Percentiles rank a stretch among this genome's conserved stretches.
Conservation (phyloP, 2,888 invertebrate species). For the Limnephilus marmoratus region DNA sequence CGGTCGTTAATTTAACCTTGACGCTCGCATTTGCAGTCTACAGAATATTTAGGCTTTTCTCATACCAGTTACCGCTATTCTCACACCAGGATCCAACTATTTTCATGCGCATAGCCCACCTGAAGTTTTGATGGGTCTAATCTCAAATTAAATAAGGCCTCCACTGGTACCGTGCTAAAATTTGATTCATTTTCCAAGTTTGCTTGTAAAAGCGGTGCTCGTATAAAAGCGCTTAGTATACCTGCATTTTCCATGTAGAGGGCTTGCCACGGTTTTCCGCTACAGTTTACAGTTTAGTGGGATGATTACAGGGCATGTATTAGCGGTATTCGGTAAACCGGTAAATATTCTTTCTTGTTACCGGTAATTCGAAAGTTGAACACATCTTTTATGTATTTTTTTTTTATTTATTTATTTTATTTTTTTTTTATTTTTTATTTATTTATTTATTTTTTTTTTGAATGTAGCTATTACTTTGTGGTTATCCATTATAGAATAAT, state of each 20-base stretch:
- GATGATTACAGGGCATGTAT: neutral
- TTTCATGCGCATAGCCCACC: neutral
- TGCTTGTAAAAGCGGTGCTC: neutral
- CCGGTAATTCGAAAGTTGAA: too few relatives aligned
- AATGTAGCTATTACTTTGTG: too few relatives aligned
- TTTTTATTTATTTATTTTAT: too few relatives aligned
- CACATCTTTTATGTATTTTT: too few relatives aligned
- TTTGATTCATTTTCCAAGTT: slow-evolving; percentile 2
- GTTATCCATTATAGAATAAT: too few relatives aligned
- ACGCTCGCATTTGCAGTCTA: neutral
- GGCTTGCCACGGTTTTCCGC: neutral
- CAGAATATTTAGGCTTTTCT: neutral
- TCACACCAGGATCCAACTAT: neutral
- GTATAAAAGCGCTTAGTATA: neutral
- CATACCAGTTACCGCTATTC: neutral
- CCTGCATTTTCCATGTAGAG: neutral
- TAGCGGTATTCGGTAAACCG: neutral
- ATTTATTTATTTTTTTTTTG: too few relatives aligned
- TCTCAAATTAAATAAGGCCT: neutral
- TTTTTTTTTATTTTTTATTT: too few relatives aligned
- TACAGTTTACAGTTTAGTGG: neutral
- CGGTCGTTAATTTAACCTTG: neutral
- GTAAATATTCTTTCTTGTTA: neutral
- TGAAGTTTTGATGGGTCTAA: neutral
- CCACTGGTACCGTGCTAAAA: neutral